Evolutionary conservation across 2,888 invertebrate genomes (phyloP).

Genomic region (Operophtera brumata): DNA sequence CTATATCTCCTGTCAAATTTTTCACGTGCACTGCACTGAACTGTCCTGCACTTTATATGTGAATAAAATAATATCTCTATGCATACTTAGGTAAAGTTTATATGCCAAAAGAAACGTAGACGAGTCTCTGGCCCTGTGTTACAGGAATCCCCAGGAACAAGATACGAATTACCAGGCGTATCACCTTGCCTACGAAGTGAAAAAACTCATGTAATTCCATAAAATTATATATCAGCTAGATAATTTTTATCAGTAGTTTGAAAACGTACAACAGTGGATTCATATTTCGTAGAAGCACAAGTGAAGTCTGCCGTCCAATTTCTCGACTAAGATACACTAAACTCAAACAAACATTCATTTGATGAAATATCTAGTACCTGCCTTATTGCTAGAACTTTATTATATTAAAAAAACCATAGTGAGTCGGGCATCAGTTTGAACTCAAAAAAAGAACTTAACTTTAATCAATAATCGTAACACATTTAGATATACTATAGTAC

Average conservation of each 20-base stretch:
- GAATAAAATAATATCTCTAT: constrained; percentile 30
- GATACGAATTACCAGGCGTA: constrained; percentile 98
- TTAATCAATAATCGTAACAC: too few relatives aligned
- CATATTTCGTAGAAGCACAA: constrained; percentile 40
- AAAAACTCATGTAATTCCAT: constrained; percentile 98
- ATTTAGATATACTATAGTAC: too few relatives aligned
- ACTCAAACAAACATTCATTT: background rate
- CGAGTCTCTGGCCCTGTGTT: constrained; percentile 85
- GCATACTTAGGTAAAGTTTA: constrained; percentile 19
- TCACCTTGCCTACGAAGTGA: constrained; percentile 99
- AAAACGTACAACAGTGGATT: constrained; percentile 44
- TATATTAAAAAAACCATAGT: too few relatives aligned
- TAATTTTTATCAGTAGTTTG: constrained; percentile 59
- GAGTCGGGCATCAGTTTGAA: too few relatives aligned
- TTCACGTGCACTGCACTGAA: constrained; percentile 46
- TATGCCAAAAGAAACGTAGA: constrained; percentile 27
- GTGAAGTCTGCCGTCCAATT: constrained; percentile 40
- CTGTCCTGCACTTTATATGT: constrained; percentile 31
- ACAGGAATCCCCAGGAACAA: constrained; percentile 92
- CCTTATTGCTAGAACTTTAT: background rate
- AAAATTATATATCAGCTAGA: constrained; percentile 69
- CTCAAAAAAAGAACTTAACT: too few relatives aligned
- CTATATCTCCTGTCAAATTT: constrained; percentile 30
- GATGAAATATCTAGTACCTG: background rate
- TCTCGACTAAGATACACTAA: background rate